A percentile compares a stretch with the other conserved stretches of the same genome.
Evolutionary conservation across 2,113 vertebrate species (phyloP).

Genomic region (Neotoma lepida): DNA sequence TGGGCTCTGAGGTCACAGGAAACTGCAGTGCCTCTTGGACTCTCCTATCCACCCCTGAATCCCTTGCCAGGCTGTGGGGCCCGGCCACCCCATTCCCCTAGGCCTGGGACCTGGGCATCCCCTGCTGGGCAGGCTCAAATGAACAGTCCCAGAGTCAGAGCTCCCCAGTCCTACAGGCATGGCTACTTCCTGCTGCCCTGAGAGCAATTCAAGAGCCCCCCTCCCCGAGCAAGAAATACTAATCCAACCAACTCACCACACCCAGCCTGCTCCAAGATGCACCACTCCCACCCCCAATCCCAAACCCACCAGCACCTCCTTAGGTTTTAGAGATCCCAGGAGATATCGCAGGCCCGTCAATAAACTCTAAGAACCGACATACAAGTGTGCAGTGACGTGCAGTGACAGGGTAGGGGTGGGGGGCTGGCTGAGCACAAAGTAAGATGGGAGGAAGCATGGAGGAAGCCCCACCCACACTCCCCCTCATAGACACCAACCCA

Average conservation of each 20-base stretch:
- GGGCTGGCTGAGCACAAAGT: too few relatives aligned
- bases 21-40: fast-evolving
- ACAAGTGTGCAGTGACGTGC: not conserved
- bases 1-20: not conserved
- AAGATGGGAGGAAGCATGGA: not conserved
- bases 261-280: too few relatives aligned
- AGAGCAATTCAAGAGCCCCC: not conserved
- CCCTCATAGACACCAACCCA: not conserved
- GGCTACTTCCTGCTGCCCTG: not conserved
- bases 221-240: not conserved
- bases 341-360: not conserved
- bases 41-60: too few relatives aligned
- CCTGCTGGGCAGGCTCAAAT: not conserved
- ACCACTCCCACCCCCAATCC: not conserved
- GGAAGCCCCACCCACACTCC: too few relatives aligned
- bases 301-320: not conserved
- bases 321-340: not conserved
- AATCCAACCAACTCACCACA: not conserved
- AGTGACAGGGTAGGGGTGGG: not conserved
- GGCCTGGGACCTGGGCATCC: not conserved
- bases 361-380: slow-evolving; percentile 31
- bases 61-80: not conserved
- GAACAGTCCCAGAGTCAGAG: not conserved
- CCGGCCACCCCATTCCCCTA: not conserved
- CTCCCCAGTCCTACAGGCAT: not conserved